Conservation (phyloP, 2,888 invertebrate genomes). For the Cheilosia variabilis region DNA sequence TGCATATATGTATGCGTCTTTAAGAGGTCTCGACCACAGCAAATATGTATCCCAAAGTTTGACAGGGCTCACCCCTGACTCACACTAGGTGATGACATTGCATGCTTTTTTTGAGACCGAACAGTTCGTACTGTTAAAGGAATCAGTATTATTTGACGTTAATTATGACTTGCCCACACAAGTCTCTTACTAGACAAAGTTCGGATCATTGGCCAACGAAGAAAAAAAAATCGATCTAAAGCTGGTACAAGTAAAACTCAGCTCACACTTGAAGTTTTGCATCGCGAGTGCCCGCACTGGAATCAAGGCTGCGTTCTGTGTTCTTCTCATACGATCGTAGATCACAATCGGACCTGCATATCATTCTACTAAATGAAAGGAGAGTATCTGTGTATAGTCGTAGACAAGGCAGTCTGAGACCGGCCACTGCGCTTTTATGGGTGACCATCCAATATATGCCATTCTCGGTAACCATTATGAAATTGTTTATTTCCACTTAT, state of each 20-base stretch:
- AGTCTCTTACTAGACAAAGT: too few relatives aligned
- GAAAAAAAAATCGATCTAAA: too few relatives aligned
- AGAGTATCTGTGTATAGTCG: conserved; percentile 45
- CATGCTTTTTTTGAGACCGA: too few relatives aligned
- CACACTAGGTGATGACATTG: too few relatives aligned
- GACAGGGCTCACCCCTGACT: too few relatives aligned
- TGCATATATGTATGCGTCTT: too few relatives aligned
- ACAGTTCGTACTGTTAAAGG: too few relatives aligned
- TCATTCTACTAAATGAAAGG: conserved; percentile 71
- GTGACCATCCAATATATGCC: conserved; percentile 39
- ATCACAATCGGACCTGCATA: conserved; percentile 71
- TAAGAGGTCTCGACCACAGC: too few relatives aligned
- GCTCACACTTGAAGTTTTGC: conserved; percentile 23
- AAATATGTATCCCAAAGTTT: too few relatives aligned
- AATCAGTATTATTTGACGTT: too few relatives aligned
- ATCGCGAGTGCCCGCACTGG: conserved; percentile 33
- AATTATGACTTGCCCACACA: too few relatives aligned
- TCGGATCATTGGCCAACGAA: too few relatives aligned
- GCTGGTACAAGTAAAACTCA: conserved; percentile 18
- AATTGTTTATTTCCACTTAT: conserved; percentile 50
- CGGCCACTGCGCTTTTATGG: conserved; percentile 37
- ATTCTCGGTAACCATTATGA: conserved; percentile 46
- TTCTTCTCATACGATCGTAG: conserved; percentile 57
- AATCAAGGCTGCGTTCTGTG: conserved; percentile 45
- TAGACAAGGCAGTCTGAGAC: conserved; percentile 52